These are phyloP conservation scores for Datnioides undecimradiatus DNA, from an alignment of 2,113 vertebrate genomes.

Conservation along the genomic window DNA sequence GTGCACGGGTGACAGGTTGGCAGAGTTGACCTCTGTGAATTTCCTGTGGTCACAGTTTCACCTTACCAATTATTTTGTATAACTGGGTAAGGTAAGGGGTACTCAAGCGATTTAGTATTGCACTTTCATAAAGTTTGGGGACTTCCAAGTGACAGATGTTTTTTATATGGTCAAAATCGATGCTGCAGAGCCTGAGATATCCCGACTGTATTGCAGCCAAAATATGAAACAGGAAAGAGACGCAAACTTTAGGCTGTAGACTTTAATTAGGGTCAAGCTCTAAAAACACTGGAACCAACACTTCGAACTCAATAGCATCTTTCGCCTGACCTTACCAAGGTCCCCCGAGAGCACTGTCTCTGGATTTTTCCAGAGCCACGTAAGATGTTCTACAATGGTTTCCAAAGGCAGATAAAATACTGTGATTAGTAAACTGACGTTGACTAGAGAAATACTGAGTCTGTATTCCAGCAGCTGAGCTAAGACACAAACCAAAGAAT, in stretches of 20 bases:
- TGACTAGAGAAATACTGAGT: slow-evolving; percentile 7
- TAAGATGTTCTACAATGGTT: not conserved
- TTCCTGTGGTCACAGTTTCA: slow-evolving; percentile 61
- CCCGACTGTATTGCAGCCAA: not conserved
- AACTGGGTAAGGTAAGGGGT: slow-evolving; percentile 41
- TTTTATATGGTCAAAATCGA: slow-evolving; percentile 32
- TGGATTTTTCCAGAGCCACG: not conserved
- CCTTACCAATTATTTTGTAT: slow-evolving; percentile 67
- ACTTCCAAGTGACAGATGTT: slow-evolving; percentile 15
- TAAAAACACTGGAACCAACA: slow-evolving; percentile 12
- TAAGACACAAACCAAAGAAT: not conserved
- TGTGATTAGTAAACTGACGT: not conserved
- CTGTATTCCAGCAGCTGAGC: not conserved
- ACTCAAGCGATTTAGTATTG: slow-evolving; percentile 41
- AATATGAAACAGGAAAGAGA: not conserved
- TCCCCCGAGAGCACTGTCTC: not conserved
- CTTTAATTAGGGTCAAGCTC: not conserved
- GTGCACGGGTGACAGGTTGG: slow-evolving; percentile 43
- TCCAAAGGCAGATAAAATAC: not conserved
- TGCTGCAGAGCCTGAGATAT: slow-evolving; percentile 17
- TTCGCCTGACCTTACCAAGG: not conserved
- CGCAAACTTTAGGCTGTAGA: slow-evolving; percentile 9
- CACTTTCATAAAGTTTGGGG: slow-evolving; percentile 40
- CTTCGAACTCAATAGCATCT: not conserved
- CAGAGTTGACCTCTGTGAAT: slow-evolving; percentile 69